Base-by-base conservation (phyloP, 2,888 invertebrate genomes). In the Caenorhabditis zanzibari region DNA sequence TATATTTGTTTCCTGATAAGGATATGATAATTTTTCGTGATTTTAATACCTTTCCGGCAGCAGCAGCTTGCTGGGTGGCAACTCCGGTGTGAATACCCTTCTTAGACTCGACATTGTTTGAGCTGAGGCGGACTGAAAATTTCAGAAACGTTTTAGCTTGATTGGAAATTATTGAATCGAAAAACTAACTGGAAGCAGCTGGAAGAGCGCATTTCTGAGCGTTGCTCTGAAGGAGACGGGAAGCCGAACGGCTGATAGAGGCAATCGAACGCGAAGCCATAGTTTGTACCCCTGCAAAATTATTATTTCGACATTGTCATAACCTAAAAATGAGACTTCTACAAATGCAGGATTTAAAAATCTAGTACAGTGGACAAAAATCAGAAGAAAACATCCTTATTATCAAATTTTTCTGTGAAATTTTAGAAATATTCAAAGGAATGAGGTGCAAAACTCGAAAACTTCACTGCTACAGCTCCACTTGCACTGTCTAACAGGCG, bases 211-310 rank as follows among this genome's bases (percentile, higher is more conserved):
- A 75, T 64, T 86, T 85, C 80, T 88, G 87, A 38, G 81, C 87
- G 73, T 86, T 87, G 76, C 84, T 82, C 82, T 88, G 88, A 77
- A 88, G 86, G 68, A 89, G 87, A 69, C 89, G 88, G 38, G 89
- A 85, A 59, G 88, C 89, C 85, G 82, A 72, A 64, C 89, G 88
- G 82, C 89, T 85, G 77, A 89, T 68, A 75, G 85, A 82, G 81
- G 87, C 89, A 80, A 88, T 73, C 73, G 89, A 85, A 82, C 88
- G 88, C 63, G 89, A 86, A 80, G 89, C 89, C 89, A 89, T 89
- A 64, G 66, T 76, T 79, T 81, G 71, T 81, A 84, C 81, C 81
- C 83, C 80, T 80, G 74, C 41, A 83, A 66, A 35, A 63, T 4
- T 5, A 58, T 58, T 32, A 28, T n/a, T 26, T 22, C 19, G 4